Conservation (phyloP, 2,888 invertebrate species). For the Agrotis exclamationis region DNA sequence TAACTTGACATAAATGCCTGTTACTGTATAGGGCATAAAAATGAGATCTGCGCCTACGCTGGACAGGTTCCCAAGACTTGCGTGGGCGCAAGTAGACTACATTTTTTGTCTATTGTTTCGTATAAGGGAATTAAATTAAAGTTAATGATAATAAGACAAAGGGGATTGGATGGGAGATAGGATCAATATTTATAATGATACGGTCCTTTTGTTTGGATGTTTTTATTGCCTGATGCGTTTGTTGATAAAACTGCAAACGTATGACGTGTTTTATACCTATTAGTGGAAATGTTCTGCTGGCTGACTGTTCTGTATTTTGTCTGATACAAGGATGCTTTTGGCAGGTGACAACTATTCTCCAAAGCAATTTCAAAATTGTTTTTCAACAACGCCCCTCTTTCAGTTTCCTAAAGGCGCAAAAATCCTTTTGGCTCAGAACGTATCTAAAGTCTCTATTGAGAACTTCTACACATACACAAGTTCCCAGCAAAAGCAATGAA, state of each 20-base stretch:
- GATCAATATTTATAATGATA: constrained; percentile 34
- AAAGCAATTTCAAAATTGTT: no score
- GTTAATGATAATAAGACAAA: constrained; percentile 31
- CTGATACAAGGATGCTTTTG: not conserved
- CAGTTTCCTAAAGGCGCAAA: not conserved
- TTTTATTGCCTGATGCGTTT: constrained; percentile 2
- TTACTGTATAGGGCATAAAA: constrained; percentile 49
- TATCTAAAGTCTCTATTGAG: not conserved
- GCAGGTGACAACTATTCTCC: not conserved
- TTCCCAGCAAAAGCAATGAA: not conserved
- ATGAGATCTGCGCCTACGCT: constrained; percentile 50
- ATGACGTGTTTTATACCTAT: constrained; percentile 11
- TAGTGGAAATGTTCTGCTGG: not conserved
- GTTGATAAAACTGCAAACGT: constrained; percentile 8
- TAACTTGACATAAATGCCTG: constrained; percentile 56
- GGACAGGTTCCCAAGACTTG: constrained; percentile 30
- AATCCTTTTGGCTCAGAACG: no score
- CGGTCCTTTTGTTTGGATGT: constrained; percentile 18
- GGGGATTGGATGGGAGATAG: constrained; percentile 22
- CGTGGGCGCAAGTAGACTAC: constrained; percentile 47
- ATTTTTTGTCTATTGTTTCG: constrained; percentile 54
- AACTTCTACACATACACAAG: not conserved
- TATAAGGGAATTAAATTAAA: constrained; percentile 44
- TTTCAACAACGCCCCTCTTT: no score
- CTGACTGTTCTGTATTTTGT: not conserved